Evolutionary conservation across 2,113 vertebrate species (phyloP), one percentile per base, ranked within the genome.

Genomic region (Tyrannus savana): DNA sequence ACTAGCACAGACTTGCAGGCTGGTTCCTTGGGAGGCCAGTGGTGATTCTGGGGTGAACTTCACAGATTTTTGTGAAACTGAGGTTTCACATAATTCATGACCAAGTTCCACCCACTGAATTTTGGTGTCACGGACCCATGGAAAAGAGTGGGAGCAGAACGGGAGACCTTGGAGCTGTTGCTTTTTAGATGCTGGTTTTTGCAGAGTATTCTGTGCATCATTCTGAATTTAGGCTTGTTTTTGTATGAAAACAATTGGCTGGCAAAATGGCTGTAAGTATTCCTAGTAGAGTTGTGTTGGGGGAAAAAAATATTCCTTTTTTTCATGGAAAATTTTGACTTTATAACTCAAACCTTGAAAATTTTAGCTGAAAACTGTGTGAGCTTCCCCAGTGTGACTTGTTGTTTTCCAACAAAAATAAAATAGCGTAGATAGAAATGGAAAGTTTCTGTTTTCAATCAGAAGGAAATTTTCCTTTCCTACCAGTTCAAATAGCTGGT

Each of bases 341-440:
- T 96, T 87, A 62, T 67, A 94, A 75, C 67, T 91, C 37, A 42
- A 77, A 94, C 95, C 82, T 90, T 93, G 35, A 86, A 94, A 92
- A 90, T 80, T 90, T 77, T 59, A 60, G 41, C 79, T 77, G 82
- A 90, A 92, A 92, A 74, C 52, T 81, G 59, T 4, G 2, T 52
- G 75, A 95, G 53, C 46, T 93, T 93, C 52, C 72, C 28, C 10
- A 3, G 1, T 37, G 53, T 33, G 31, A 76, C 60, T 84, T 90
- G 37, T 64, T 89, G 56, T 84, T 90, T 90, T 92, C 73, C 86
- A 95, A 59, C 18, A 86, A 74, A 89, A 84, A 83, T 33, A 50
- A 90, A 81, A 64, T 13, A 82, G 22, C 35, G 14, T 25, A 47
- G 63, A 84, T 77, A 63, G 88, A 84, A 94, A 67, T 14, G 42